Conservation (phyloP, 2,888 invertebrate species). For the Drosophila gaucha region DNA sequence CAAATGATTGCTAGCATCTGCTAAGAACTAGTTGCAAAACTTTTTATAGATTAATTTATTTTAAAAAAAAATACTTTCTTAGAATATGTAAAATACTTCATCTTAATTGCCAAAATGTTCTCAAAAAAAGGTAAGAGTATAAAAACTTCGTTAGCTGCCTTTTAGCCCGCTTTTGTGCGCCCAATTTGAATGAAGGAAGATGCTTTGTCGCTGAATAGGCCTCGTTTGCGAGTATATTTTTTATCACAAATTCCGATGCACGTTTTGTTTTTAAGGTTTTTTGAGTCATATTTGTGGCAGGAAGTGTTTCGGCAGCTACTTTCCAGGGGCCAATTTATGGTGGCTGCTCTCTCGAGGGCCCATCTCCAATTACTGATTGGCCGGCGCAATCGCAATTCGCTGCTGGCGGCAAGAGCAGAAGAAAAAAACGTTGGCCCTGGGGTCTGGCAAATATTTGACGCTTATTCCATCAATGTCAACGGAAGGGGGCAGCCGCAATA, state of each 20-base stretch:
- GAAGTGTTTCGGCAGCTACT: slow-evolving; percentile 32
- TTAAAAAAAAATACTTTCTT: background rate
- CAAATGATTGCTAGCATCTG: no score
- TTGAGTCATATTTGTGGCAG: slow-evolving; percentile 53
- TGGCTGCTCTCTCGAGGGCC: slow-evolving; percentile 37
- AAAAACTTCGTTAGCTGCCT: background rate
- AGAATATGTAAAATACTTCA: background rate
- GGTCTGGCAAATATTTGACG: slow-evolving; percentile 62
- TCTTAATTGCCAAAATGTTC: background rate
- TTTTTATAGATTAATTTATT: background rate
- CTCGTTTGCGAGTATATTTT: slow-evolving; percentile 29
- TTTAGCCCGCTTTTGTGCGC: background rate
- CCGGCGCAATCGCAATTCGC: no score
- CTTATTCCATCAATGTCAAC: slow-evolving; percentile 67
- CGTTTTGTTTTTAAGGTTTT: slow-evolving; percentile 41
- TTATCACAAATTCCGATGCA: slow-evolving; percentile 70
- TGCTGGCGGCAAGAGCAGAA: background rate
- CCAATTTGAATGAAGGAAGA: slow-evolving; percentile 45
- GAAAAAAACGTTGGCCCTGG: slow-evolving; percentile 9
- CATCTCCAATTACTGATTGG: slow-evolving; percentile 73
- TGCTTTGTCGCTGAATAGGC: slow-evolving; percentile 32
- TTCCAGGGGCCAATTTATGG: slow-evolving; percentile 47
- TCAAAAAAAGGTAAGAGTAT: background rate
- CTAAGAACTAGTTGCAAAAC: no score
- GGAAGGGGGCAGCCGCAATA: slow-evolving; percentile 37